Evolutionary conservation across 2,797 vertebrate species (phyloP), one percentile per base, ranked within the genome.

Genomic region (Pangasius macronema): DNA sequence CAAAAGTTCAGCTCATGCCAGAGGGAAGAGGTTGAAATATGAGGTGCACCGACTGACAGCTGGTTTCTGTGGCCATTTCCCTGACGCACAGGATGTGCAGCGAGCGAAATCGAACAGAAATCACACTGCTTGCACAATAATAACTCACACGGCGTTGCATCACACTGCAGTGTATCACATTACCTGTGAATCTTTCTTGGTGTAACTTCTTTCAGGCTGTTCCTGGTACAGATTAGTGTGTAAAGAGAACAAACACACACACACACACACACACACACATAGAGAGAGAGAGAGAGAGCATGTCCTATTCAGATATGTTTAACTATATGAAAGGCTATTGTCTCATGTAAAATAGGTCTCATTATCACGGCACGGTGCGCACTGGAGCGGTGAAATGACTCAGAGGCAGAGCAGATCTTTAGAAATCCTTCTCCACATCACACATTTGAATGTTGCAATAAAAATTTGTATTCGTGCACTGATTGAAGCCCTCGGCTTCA

Each of bases 371-470:
- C 72, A 83, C 11, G 27, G 30, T 30, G 73, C 51, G 39, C 87
- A 83, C 11, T 30, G 85, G 85, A 88, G 39, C 67, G 63, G 61
- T 86, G 30, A 86, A 82, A 36, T 91, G 77, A 88, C 63, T 33
- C 81, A 82, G 33, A 72, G 36, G 6, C 83, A 84, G 75, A 80
- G 33, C 5, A 79, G 73, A 55, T 61, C 65, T 33, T 53, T 55
- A 30, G 11, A 57, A 55, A 42, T 42, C 10, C 30, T 22, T 6
- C 22, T 73, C 36, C 79, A 84, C 49, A 87, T 87, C 46, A 77
- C 42, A 79, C 22, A 24, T 7, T 46, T 3, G 1, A 46, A 3
- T 46, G 72, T 42, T 39, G 33, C 72, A 27, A 24, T 27, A 27
- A 75, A 75, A n/a, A 33, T 42, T 9, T 13, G 22, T 3, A 46